Percentiles rank a stretch among this genome's conserved stretches.
These are phyloP conservation scores for Leuciscus waleckii DNA, from an alignment of 2,797 vertebrate genomes.

Conservation along the genomic window DNA sequence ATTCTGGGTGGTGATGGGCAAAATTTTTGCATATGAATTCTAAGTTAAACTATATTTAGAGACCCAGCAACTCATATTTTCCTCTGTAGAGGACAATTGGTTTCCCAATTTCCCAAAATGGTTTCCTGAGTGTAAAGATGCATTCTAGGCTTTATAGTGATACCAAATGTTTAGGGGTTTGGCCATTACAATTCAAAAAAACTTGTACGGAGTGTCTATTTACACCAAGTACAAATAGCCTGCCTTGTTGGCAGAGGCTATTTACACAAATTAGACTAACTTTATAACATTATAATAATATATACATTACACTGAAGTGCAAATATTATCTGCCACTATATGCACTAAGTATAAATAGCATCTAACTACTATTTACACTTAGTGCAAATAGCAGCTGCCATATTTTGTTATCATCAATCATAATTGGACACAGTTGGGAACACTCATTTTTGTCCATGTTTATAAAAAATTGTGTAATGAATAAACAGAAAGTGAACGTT, in stretches of 20 bases:
- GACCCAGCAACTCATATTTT: not conserved
- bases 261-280: too few species aligned
- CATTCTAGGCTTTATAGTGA: not conserved
- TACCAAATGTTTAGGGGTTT: not conserved
- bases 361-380: too few species aligned
- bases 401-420: too few species aligned
- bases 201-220: not conserved
- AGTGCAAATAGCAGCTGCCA: too few species aligned
- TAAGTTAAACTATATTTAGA: not conserved
- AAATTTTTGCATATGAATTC: not conserved
- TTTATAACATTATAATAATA: too few species aligned
- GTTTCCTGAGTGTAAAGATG: not conserved
- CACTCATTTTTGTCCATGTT: not conserved
- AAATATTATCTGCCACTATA: too few species aligned
- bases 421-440: not conserved
- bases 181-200: not conserved
- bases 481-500: not conserved
- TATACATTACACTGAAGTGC: too few species aligned
- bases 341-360: too few species aligned
- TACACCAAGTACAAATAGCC: too few species aligned
- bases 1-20: slow-evolving; percentile 8
- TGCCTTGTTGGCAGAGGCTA: too few species aligned
- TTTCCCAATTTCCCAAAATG: not conserved
- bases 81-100: not conserved
- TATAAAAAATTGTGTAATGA: not conserved